phyloP scores from a whole-genome alignment of 2,888 invertebrate genomes.

The Aphidoletes aphidimyza region DNA sequence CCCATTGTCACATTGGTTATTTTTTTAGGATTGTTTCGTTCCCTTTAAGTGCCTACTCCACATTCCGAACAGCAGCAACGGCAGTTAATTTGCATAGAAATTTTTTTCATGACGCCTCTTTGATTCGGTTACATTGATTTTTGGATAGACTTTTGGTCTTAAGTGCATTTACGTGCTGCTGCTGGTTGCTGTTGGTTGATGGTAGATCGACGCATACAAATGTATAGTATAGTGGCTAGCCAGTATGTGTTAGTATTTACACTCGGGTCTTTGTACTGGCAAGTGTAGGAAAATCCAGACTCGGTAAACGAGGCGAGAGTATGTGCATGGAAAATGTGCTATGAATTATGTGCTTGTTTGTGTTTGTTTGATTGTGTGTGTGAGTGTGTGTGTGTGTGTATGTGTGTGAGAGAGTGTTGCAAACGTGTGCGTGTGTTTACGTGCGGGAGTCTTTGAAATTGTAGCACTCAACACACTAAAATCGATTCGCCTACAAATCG shows the following conservation, averaged over 20 bases:
- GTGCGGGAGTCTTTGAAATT: slow-evolving; percentile 41
- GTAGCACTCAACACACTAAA: not conserved
- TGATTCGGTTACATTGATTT: slow-evolving; percentile 52
- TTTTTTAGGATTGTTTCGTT: not conserved
- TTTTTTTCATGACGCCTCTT: slow-evolving; percentile 40
- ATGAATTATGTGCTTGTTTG: no score
- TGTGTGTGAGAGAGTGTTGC: no score
- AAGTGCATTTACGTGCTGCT: slow-evolving; percentile 47
- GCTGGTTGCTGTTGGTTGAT: not conserved
- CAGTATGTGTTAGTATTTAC: slow-evolving; percentile 11
- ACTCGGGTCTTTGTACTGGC: not conserved
- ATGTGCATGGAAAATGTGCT: slow-evolving; percentile 19
- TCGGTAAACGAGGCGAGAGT: not conserved
- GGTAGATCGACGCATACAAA: not conserved
- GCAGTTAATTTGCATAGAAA: slow-evolving; percentile 11
- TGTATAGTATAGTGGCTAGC: slow-evolving; percentile 20
- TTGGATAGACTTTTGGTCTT: slow-evolving; percentile 43
- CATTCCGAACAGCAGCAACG: no score
- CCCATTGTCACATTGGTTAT: no score
- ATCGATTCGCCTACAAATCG: slow-evolving; percentile 1
- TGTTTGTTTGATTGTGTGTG: not conserved
- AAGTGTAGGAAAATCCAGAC: slow-evolving; percentile 48
- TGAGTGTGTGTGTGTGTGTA: slow-evolving; percentile 43
- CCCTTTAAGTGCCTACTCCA: not conserved
- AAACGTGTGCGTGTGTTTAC: slow-evolving; percentile 42